Base-by-base conservation (phyloP, 37 sponge, comb jelly and placozoan genomes). In the Beroe forskalii region DNA sequence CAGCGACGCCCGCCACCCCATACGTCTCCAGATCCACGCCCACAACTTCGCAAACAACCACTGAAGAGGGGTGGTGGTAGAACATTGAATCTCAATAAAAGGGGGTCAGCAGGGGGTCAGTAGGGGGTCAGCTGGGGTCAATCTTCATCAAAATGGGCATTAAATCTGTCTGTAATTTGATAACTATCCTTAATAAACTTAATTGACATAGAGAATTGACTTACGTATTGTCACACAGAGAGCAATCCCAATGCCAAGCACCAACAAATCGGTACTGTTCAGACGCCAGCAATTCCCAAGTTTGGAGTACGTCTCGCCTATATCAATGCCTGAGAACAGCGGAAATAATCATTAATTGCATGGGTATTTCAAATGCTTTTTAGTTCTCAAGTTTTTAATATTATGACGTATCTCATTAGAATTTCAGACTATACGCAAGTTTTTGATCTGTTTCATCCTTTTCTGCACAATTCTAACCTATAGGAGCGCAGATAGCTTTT, bases 11-110 rank as follows among this genome's bases (percentile, higher is more conserved):
- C 0, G 86, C 86, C 40, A 80, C 55, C 1, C 86, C 86, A 30
- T 44, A 80, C 28, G 86, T 43, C 2, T 80, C 86, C 86, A 80
- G 42, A 24, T 80, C 86, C 40, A 80, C 40, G 0, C 20, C 86
- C 8, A 9, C 55, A 35, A 28, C 25, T 25, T 80, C 86, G 31
- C 44, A 44, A 1, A 32, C 86, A 27, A 80, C 55, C 44, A 80
- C 86, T 80, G 55, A 48, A 48, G 55, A 48, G 55, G 55, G 12
- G 55, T 48, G 55, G 55, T 48, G 55, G 6, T 48, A 48, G 55
- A 12, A 48, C 55, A 48, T 48, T 48, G 55, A 48, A 17, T 48
- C 6, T 48, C 55, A 12, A 48, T 6, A 48, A 48, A 48, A 48
- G n/a, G n/a, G n/a, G n/a, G n/a, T n/a, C n/a, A n/a, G n/a, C n/a